Conservation (phyloP, 2,888 invertebrate genomes). For the Caenorhabditis sinica region DNA sequence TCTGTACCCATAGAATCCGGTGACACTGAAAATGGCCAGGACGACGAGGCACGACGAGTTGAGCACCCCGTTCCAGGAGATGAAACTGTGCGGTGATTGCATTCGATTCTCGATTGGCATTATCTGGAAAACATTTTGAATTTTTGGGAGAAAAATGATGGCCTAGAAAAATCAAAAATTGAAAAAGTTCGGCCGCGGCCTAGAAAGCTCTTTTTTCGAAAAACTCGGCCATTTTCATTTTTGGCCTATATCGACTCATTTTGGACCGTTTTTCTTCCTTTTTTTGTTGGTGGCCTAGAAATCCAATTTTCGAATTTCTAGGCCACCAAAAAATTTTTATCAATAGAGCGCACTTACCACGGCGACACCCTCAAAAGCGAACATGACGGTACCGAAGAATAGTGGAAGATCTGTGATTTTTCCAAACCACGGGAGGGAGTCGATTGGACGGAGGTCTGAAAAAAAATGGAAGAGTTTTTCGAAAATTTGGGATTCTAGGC, state of each 20-base stretch:
- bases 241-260: background rate
- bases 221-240: background rate
- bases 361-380: conserved; percentile 94
- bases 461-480: background rate
- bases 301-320: background rate
- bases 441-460: conserved; percentile 78
- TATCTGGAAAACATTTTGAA: no score
- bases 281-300: conserved; percentile 3
- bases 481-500: background rate
- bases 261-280: no score
- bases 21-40: conserved; percentile 76
- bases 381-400: conserved; percentile 95
- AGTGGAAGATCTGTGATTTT: conserved; percentile 87
- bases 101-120: conserved; percentile 84
- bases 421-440: conserved; percentile 73
- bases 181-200: no score
- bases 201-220: no score
- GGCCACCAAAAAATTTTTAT: background rate
- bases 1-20: conserved; percentile 75
- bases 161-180: background rate
- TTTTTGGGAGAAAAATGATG: no score
- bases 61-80: conserved; percentile 81
- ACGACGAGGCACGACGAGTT: conserved; percentile 81
- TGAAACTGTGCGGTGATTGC: conserved; percentile 80
- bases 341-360: conserved; percentile 84